Evolutionary conservation across 2,888 invertebrate species (phyloP), one percentile per base, ranked within the genome.

Genomic region (Drosophila eohydei): DNA sequence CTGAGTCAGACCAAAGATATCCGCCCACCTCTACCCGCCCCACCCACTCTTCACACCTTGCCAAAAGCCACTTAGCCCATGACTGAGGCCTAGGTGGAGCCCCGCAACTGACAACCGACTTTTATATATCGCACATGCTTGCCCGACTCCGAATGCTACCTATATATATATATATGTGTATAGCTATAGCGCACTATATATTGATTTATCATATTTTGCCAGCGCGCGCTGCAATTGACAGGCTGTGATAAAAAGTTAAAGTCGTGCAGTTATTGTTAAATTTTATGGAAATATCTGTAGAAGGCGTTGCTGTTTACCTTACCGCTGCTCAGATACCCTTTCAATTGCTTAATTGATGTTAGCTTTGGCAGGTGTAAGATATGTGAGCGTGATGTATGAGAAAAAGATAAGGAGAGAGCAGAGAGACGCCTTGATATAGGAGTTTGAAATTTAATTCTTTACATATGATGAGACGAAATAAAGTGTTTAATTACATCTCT

Each of bases 141-240:
- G n/a, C n/a, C n/a, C 38, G 14, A 16, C 32, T 46, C 4, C 4
- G 26, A 58, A 16, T 50, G 38, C 50, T 44, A n/a, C 21, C 50
- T 16, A 34, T 44, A 71, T 67, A 52, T 28, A 3, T n/a, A 28
- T 5, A 14, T 26, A 52, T 51, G 36, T 51, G 6, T 5, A 26
- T 16, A 21, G 34, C 34, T 16, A 51, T 51, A 11, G 12, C 26
- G 52, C 58, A 48, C 34, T 60, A 64, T 71, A 74, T 82, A 89
- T 89, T 86, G 86, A 86, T 86, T 86, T 86, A 86, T 86, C 88
- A 88, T 82, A 80, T 80, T 85, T 73, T 54, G 16, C 30, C 9
- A 26, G 21, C 9, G 74, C 43, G 64, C 58, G 60, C 70, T 77
- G 77, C 78, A 57, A 71, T 65, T 84, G 85, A 85, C 89, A 88